Percentiles rank a stretch among this genome's conserved stretches.
Conservation (phyloP, 2,797 vertebrate genomes). For the Enteromius trimaculatus region DNA sequence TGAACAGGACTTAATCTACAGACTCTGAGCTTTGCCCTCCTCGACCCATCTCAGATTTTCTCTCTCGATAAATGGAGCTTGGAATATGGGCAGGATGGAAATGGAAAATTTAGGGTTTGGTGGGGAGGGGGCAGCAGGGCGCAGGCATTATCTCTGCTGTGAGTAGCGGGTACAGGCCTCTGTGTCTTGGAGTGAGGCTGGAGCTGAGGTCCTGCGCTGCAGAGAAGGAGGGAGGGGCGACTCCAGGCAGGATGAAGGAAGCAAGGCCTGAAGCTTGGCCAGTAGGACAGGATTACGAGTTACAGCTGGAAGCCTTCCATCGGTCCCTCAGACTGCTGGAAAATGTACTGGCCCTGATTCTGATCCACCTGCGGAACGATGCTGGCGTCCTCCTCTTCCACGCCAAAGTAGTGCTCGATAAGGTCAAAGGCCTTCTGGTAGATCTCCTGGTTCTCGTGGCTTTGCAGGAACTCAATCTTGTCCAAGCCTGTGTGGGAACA, state of each 20-base stretch:
- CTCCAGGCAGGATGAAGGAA: constrained; percentile 32
- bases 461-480: constrained; percentile 90
- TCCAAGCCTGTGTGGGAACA: constrained; percentile 78
- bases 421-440: constrained; percentile 89
- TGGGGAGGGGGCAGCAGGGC: constrained; percentile 5
- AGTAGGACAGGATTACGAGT: constrained; percentile 47
- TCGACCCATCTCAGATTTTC: constrained; percentile 37
- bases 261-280: constrained; percentile 12
- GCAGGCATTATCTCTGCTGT: constrained; percentile 16
- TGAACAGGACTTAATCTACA: constrained; percentile 38
- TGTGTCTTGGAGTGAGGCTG: constrained; percentile 55
- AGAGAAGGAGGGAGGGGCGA: constrained; percentile 13
- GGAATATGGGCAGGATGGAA: constrained; percentile 28
- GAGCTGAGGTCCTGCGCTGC: constrained; percentile 68
- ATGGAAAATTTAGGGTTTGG: constrained; percentile 36
- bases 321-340: constrained; percentile 87
- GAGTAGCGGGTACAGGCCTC: constrained; percentile 28
- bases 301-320: constrained; percentile 90
- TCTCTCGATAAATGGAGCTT: constrained; percentile 40
- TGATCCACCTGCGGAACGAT: constrained; percentile 90
- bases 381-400: constrained; percentile 87
- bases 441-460: constrained; percentile 90
- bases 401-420: constrained; percentile 88
- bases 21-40: constrained; percentile 45
- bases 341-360: constrained; percentile 88